Evolutionary conservation across 1,140 invertebrate genomes (phyloP), one percentile per base, ranked within the genome.

Genomic region (Calephelis virginiensis): DNA sequence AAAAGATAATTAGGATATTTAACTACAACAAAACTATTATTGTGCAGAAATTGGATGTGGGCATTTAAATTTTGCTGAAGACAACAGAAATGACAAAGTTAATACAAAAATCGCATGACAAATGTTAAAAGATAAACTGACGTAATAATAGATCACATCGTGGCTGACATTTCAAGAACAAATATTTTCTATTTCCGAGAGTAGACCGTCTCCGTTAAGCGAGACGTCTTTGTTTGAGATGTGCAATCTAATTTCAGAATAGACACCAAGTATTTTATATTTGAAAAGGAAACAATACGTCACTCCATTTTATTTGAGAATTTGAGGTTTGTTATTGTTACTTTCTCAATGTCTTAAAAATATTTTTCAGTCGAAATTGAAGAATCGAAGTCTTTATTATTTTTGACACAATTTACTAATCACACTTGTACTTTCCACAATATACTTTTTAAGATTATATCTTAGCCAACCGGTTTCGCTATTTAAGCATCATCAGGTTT

Each of bases 201-300:
- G 28, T 28, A 28, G 10, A 56, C 10, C 17, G 50, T 56, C 50
- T 56, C 50, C 28, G 50, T 28, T 56, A 28, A 9, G 28, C 50
- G 50, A 37, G 50, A 56, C 50, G 28, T 14, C 50, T 17, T 37
- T 37, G 11, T 28, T 56, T 56, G 50, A 56, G 28, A 56, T 56
- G 28, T 56, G 50, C 50, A 14, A 56, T 56, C 50, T 56, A 37
- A 56, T 56, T 56, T 12, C 50, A 56, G 28, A 37, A 56, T 56
- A 56, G 53, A 56, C 53, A 56, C 28, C 17, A 11, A 43, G 40
- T 43, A 43, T 43, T 56, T 37, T 56, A 56, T 56, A 56, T 56
- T 37, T 56, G 53, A 37, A 56, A 56, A 12, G 28, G 53, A 56
- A 56, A 14, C 11, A 28, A 37, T 56, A 56, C 28, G 17, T 10